A percentile compares a stretch with the other conserved stretches of the same genome.
Evolutionary conservation across 1,140 invertebrate genomes (phyloP).

Genomic region (Thaumatotibia leucotreta): DNA sequence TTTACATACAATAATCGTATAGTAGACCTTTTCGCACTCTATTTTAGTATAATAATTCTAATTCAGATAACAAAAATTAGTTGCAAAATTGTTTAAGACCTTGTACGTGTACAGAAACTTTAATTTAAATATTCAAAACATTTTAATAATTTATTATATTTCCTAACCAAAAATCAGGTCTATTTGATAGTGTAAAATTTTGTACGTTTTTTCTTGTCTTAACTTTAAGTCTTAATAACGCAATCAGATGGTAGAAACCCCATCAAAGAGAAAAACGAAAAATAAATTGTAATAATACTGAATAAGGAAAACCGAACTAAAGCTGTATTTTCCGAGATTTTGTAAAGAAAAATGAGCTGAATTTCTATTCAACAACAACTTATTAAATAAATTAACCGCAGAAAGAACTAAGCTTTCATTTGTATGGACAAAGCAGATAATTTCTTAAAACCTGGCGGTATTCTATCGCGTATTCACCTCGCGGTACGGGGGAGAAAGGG

Average conservation of each 20-base stretch:
- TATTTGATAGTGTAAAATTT: too few relatives aligned
- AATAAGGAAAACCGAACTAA: constrained; percentile 2
- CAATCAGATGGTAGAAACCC: not conserved
- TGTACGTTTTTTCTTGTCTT: too few relatives aligned
- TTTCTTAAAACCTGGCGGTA: constrained; percentile 66
- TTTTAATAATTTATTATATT: too few relatives aligned
- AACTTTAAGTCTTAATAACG: not conserved
- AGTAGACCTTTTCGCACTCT: too few relatives aligned
- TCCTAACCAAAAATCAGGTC: too few relatives aligned
- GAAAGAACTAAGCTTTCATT: constrained; percentile 68
- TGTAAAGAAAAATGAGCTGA: constrained; percentile 5
- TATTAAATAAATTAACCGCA: constrained; percentile 74
- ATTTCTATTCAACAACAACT: constrained; percentile 61
- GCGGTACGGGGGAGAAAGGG: constrained; percentile 62
- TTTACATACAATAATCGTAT: too few relatives aligned
- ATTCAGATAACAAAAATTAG: too few relatives aligned
- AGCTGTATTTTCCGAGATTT: not conserved
- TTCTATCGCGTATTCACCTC: constrained; percentile 56
- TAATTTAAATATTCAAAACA: too few relatives aligned
- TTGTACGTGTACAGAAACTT: too few relatives aligned
- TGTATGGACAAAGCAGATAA: constrained; percentile 61
- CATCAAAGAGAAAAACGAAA: not conserved
- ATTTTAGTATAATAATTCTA: too few relatives aligned
- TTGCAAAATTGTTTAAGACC: too few relatives aligned
- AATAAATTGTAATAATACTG: not conserved